phyloP scores from a whole-genome alignment of 2,888 invertebrate genomes.

The Meloe dianella region DNA sequence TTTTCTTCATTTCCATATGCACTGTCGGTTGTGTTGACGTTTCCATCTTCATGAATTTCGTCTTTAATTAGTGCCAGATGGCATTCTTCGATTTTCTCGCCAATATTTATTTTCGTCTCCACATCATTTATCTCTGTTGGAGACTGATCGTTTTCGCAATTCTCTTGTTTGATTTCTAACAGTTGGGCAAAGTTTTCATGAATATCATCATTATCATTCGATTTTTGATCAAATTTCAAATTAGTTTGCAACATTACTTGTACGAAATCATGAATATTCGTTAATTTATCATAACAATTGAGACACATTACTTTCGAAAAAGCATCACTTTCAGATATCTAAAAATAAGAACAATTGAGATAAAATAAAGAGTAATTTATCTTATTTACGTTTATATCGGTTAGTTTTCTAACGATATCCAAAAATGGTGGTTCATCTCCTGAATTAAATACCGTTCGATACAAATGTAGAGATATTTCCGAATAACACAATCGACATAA shows the following conservation, averaged over 20 bases:
- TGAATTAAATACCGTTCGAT: background rate
- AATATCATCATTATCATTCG: background rate
- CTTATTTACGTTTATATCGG: background rate
- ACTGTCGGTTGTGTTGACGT: background rate
- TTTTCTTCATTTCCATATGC: background rate
- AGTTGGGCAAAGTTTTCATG: background rate
- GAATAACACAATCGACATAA: background rate
- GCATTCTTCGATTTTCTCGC: background rate
- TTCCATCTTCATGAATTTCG: background rate
- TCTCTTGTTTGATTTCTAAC: background rate
- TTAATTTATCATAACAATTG: background rate
- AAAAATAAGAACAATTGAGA: background rate
- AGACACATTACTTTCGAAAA: background rate
- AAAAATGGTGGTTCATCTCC: background rate
- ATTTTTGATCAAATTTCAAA: background rate
- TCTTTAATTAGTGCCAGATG: background rate
- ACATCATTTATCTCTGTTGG: background rate
- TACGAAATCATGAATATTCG: background rate
- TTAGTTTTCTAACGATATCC: background rate
- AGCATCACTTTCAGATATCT: background rate
- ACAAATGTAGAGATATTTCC: background rate
- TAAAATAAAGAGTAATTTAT: background rate
- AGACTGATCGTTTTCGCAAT: background rate
- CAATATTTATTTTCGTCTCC: background rate
- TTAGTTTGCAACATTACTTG: background rate